Evolutionary conservation across 2,113 vertebrate genomes (phyloP).

Genomic region (Vulpes vulpes): DNA sequence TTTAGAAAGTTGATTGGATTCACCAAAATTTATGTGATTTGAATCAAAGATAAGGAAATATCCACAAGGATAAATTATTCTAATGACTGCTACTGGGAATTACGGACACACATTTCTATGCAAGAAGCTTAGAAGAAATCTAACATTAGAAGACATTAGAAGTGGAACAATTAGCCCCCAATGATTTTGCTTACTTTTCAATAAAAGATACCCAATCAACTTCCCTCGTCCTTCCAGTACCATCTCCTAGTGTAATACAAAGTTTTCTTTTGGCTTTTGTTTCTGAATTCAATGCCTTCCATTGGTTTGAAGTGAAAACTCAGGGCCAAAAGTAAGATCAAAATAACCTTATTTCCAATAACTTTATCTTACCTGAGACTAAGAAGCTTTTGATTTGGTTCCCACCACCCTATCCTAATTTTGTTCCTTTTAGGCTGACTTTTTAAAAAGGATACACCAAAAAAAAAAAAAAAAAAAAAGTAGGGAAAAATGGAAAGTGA

Average conservation of each 20-base stretch:
- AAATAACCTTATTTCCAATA: neutral
- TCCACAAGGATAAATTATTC: neutral
- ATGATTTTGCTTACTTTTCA: constrained; percentile 45
- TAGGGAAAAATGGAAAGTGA: neutral
- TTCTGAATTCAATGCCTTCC: constrained; percentile 18
- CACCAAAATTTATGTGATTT: constrained; percentile 43
- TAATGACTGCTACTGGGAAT: neutral
- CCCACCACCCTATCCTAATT: neutral
- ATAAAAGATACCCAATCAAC: neutral
- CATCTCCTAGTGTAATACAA: neutral
- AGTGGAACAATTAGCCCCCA: neutral
- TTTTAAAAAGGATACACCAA: neutral
- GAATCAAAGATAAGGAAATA: constrained; percentile 57
- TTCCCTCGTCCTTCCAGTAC: neutral
- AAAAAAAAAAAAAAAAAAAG: neutral
- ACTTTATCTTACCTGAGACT: constrained; percentile 31
- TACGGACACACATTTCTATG: neutral
- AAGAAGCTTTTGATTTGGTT: neutral
- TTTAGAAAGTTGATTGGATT: constrained; percentile 20
- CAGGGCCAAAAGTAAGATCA: neutral
- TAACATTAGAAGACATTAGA: neutral
- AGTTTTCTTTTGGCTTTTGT: constrained; percentile 28
- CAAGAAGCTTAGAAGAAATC: neutral
- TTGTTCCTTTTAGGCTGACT: neutral
- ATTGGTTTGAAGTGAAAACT: neutral